Conservation (phyloP, 1,140 invertebrate species). For the Drosophila ogumai region DNA sequence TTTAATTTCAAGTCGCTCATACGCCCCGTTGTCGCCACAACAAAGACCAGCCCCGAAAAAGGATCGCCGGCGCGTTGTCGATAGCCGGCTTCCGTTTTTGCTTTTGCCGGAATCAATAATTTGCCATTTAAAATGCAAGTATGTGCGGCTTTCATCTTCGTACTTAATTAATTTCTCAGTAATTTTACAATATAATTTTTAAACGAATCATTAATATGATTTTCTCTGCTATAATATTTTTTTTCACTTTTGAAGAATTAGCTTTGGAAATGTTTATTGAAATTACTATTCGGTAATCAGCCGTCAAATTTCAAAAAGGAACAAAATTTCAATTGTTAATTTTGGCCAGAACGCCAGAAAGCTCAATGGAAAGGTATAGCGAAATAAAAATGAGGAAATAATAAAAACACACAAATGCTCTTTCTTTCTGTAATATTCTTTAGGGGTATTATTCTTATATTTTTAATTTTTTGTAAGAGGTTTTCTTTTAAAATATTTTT, state of each 20-base stretch:
- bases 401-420: neutral
- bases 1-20: slow-evolving; percentile 61
- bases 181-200: neutral
- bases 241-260: slow-evolving; percentile 19
- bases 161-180: neutral
- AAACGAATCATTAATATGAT: slow-evolving; percentile 6
- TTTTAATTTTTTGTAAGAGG: neutral
- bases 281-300: slow-evolving; percentile 14
- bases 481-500: neutral
- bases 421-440: neutral
- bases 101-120: slow-evolving; percentile 48
- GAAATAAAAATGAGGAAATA: neutral
- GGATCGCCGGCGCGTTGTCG: no score
- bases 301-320: slow-evolving; percentile 26
- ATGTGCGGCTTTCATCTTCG: slow-evolving; percentile 53
- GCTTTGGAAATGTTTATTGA: slow-evolving; percentile 7
- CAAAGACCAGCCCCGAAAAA: slow-evolving; percentile 18
- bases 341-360: slow-evolving; percentile 13
- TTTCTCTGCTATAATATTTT: slow-evolving; percentile 18
- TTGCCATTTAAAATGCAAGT: slow-evolving; percentile 64
- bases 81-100: slow-evolving; percentile 43
- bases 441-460: neutral
- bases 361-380: slow-evolving; percentile 14
- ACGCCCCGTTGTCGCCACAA: slow-evolving; percentile 45
- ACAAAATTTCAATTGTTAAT: slow-evolving; percentile 46